Evolutionary conservation across 2,113 vertebrate genomes (phyloP), one percentile per base, ranked within the genome.

Genomic region (Lagopus muta): DNA sequence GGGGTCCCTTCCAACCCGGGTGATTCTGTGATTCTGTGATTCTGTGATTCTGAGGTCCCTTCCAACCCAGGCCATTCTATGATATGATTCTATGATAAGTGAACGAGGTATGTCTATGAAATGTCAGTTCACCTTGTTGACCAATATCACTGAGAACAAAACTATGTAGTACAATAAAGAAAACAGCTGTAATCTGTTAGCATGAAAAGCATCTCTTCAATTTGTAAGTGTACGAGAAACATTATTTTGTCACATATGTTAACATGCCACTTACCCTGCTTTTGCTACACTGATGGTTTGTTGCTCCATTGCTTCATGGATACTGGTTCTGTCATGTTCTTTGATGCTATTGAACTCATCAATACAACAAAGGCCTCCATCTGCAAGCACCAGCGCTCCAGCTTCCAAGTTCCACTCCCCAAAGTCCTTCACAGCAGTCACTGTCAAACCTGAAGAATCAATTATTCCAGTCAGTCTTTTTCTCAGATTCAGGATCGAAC

Each of bases 321-420:
- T 99, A 94, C 99, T 99, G 94, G 99, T 99, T 87, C 99, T 98
- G 93, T 99, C 99, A 16, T 99, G 99, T 65, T 99, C 99, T 93
- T 99, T 99, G 95, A 99, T 99, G 92, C 99, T 99, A 73, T 98
- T 99, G 97, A 99, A 99, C 85, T 99, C 99, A 3, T 99, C 99
- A 22, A 99, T 99, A 95, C 99, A 99, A 97, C 99, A 99, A 54
- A 99, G 97, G 34, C 99, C 99, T 10, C 99, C 98, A 76, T 99
- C 99, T 34, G 99, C 98, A 86, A 99, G 98, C 24, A 99, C 99
- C 92, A 99, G 96, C 0, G 99, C 98, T n/a, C 98, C 98, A 62
- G 98, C 98, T 89, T 98, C 98, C 96, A 98, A 95, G 90, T 98
- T 98, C 98, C 98, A 98, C 70, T 98, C 98, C 50, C 98, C 98